Percentiles rank a stretch among this genome's conserved stretches.
phyloP scores from a whole-genome alignment of 2,888 invertebrate species.

The Tromatobia lineatoria region DNA sequence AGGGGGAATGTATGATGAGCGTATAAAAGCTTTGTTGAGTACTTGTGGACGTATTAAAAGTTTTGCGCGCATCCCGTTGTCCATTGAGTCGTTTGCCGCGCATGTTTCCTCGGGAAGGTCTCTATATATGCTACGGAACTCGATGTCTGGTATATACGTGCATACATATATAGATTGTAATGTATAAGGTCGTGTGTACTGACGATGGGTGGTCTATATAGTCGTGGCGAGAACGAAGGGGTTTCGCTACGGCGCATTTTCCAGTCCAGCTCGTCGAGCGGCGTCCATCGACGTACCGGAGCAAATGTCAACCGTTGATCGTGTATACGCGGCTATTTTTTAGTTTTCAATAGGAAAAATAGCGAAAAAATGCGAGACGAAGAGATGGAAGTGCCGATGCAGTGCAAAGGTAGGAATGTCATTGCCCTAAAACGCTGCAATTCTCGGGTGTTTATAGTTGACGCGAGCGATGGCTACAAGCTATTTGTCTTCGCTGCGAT shows the following conservation, averaged over 20 bases:
- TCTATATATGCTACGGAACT: background rate
- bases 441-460: background rate
- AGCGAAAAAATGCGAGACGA: constrained; percentile 49
- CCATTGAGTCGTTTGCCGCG: constrained; percentile 34
- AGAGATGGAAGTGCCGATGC: constrained; percentile 75
- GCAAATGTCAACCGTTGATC: constrained; percentile 74
- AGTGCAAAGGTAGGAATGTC: constrained; percentile 77
- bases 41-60: background rate
- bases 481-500: background rate
- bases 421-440: background rate
- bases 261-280: constrained; percentile 69
- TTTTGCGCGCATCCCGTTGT: constrained; percentile 11
- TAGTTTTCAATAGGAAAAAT: constrained; percentile 58
- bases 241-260: constrained; percentile 78
- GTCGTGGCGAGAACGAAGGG: constrained; percentile 51
- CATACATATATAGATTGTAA: constrained; percentile 32
- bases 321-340: constrained; percentile 65
- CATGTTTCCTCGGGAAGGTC: constrained; percentile 26
- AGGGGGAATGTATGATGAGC: too few species aligned
- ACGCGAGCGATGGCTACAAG: background rate
- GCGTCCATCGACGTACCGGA: constrained; percentile 77
- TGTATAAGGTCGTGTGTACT: constrained; percentile 54
- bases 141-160: background rate
- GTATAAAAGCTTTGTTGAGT: too few species aligned
- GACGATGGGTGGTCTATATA: constrained; percentile 29